Percentiles rank a stretch among this genome's conserved stretches.
Evolutionary conservation across 2,113 vertebrate species (phyloP).

Genomic region (Promerops cafer): DNA sequence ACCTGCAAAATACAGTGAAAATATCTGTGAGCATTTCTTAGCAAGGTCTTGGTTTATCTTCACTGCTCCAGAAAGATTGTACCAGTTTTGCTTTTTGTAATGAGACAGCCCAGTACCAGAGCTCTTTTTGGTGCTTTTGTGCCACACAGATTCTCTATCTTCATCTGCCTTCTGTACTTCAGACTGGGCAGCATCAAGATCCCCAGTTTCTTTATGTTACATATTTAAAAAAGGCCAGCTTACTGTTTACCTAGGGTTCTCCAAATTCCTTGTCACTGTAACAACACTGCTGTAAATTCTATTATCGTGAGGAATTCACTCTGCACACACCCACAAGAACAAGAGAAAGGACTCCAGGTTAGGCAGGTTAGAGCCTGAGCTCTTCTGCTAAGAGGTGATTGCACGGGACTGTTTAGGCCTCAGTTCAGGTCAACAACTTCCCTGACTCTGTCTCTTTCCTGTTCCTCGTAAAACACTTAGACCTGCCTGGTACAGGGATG

Average conservation of each 20-base stretch:
- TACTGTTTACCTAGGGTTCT: background rate
- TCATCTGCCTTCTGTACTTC: background rate
- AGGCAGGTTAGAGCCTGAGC: background rate
- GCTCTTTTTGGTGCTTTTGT: background rate
- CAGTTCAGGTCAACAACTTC: background rate
- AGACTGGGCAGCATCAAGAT: background rate
- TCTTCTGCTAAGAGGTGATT: background rate
- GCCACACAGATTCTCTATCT: background rate
- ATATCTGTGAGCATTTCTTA: background rate
- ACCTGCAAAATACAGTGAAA: background rate
- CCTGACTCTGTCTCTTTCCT: background rate
- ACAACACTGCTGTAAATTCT: background rate
- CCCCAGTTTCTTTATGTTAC: background rate
- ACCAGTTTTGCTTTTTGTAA: background rate
- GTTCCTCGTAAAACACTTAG: background rate
- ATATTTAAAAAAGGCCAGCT: background rate
- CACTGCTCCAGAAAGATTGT: background rate
- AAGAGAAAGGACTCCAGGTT: background rate
- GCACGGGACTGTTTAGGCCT: rapidly evolving
- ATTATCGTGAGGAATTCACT: background rate
- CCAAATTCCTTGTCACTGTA: background rate
- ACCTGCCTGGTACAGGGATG: background rate
- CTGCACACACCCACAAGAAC: background rate
- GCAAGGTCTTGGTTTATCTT: background rate
- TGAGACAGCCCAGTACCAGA: background rate